Base-by-base conservation (phyloP, 2,797 vertebrate species). In the Chiloscyllium punctatum region DNA sequence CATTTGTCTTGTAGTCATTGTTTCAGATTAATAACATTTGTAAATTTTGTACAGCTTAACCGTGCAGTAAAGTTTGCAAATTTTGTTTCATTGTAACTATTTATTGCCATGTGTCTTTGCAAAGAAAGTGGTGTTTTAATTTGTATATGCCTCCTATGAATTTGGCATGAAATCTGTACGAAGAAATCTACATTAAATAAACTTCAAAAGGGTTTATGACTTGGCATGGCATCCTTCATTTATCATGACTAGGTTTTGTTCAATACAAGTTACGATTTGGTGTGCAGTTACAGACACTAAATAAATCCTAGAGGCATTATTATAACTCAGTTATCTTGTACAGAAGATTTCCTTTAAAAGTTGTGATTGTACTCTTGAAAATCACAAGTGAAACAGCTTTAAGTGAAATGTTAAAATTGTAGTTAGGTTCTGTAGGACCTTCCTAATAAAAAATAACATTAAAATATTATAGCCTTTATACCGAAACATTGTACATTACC, bases 41-140 rank as follows among this genome's bases (percentile, higher is more conserved):
- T 99, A 99, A 97, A 99, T 99, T 98, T 98, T 99, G 98, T 99
- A 99, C 98, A 99, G 98, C 98, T 98, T 97, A 98, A 97, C 98
- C 98, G 97, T 97, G 97, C 97, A 97, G 98, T 98, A 98, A 98
- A 97, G 97, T 98, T 98, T 99, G 98, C 97, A 97, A 97, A 92
- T 95, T 96, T 95, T 57, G 68, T 95, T 95, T 77, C 71, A 74
- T 48, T 77, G 71, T 95, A 95, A 74, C 97, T 98, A 98, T 98
- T 99, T 99, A 98, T 99, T 98, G 98, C 98, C 98, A 98, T 97
- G 98, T 98, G 98, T 98, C 97, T 98, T 98, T 98, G 98, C 98
- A 98, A 97, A 97, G 97, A 98, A 98, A 98, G 98, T 96, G 98
- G 98, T 98, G 98, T 96, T 91, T 98, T 97, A 97, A 98, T 99